A percentile compares a stretch with the other conserved stretches of the same genome.
Conservation (phyloP, 2,888 invertebrate genomes). For the Calliphora vomitoria region DNA sequence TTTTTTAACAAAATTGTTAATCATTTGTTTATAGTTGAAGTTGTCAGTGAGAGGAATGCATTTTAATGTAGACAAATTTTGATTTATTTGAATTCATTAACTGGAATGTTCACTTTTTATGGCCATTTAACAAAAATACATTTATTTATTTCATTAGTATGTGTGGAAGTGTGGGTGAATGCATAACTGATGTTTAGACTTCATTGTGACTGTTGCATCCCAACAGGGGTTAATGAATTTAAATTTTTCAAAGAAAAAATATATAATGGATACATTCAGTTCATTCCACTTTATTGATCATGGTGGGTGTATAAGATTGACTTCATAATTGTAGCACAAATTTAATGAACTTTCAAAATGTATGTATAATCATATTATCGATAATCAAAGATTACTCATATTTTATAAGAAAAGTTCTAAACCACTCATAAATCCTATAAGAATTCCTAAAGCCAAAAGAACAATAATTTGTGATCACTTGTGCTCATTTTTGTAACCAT, state of each 20-base stretch:
- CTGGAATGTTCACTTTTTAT: slow-evolving; percentile 5
- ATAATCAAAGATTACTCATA: too few species aligned
- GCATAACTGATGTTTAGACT: too few species aligned
- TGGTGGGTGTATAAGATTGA: neutral
- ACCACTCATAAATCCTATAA: too few species aligned
- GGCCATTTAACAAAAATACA: neutral
- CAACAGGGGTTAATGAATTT: neutral
- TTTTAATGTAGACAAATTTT: slow-evolving; percentile 4
- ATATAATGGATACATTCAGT: neutral
- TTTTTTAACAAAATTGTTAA: neutral
- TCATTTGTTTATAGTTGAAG: slow-evolving; percentile 8
- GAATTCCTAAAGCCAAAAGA: too few species aligned
- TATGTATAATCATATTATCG: too few species aligned
- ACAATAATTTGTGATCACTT: too few species aligned
- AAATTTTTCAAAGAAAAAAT: neutral
- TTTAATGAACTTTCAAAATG: too few species aligned
- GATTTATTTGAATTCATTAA: slow-evolving; percentile 23
- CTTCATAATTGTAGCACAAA: neutral
- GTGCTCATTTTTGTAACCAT: too few species aligned
- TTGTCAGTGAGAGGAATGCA: slow-evolving; percentile 2
- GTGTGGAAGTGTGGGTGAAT: neutral
- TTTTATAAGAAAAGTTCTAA: too few species aligned
- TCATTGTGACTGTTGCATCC: neutral
- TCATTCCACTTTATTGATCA: neutral
- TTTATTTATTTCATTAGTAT: neutral